These are phyloP conservation scores for Hipposideros armiger DNA, from an alignment of 2,113 vertebrate genomes.

Conservation along the genomic window DNA sequence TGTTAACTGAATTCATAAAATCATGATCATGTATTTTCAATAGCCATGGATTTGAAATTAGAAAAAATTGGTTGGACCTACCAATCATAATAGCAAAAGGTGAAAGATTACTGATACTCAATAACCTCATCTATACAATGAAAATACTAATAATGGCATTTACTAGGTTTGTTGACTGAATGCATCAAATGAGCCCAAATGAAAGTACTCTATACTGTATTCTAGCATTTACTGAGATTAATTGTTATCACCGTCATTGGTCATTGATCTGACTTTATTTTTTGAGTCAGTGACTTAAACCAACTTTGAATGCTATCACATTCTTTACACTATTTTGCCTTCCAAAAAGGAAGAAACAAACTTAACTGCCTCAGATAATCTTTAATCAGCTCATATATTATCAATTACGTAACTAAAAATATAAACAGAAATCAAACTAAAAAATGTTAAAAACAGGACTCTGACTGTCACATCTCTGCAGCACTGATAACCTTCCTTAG, in stretches of 20 bases:
- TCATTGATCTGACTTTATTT: not conserved
- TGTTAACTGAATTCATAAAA: not conserved
- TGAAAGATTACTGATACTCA: not conserved
- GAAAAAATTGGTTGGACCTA: not conserved
- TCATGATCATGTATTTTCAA: not conserved
- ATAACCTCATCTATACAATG: not conserved
- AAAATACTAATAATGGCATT: not conserved
- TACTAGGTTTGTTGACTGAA: not conserved
- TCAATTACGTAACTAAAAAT: not conserved
- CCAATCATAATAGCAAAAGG: not conserved
- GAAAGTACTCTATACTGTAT: not conserved
- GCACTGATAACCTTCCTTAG: not conserved
- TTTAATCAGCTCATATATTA: not conserved
- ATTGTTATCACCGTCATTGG: not conserved
- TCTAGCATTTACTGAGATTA: not conserved
- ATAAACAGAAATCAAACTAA: not conserved
- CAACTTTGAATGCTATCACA: not conserved
- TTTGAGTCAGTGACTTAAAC: not conserved
- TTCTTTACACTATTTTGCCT: not conserved
- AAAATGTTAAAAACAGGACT: not conserved
- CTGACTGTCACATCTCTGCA: not conserved
- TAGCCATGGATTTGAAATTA: not conserved
- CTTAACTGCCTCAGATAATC: not conserved
- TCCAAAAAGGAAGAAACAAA: not conserved
- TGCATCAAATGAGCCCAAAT: not conserved